phyloP scores from a whole-genome alignment of 2,113 vertebrate species.

The Atlantisia rogersi region DNA sequence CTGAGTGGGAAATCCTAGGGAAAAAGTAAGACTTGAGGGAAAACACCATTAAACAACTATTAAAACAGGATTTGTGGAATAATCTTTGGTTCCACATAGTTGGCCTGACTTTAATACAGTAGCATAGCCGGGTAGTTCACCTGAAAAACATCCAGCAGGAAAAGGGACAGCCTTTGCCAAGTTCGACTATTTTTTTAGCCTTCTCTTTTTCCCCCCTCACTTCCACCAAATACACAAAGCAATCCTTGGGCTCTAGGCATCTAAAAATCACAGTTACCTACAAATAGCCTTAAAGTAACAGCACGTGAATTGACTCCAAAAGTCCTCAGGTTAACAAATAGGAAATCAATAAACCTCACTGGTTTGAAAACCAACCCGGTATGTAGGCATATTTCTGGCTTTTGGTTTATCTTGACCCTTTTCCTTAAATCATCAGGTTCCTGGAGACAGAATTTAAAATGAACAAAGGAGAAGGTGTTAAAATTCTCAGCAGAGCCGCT shows the following conservation, averaged over 20 bases:
- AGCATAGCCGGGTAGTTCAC: constrained; percentile 21
- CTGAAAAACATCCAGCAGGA: constrained; percentile 57
- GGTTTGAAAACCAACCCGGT: background rate
- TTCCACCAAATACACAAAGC: constrained; percentile 13
- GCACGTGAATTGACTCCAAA: background rate
- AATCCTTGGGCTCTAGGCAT: background rate
- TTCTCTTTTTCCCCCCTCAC: background rate
- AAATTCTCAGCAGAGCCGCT: background rate
- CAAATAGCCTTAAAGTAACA: background rate
- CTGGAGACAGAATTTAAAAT: background rate
- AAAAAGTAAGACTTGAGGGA: constrained; percentile 19
- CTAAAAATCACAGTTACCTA: background rate
- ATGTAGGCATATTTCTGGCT: background rate
- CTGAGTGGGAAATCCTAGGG: background rate
- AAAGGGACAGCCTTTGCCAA: background rate
- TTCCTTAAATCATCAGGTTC: background rate
- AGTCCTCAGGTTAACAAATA: background rate
- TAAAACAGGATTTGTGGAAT: constrained; percentile 35
- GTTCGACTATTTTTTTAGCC: background rate
- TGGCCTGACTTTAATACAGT: constrained; percentile 24
- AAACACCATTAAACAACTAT: constrained; percentile 3
- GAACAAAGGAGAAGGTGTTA: background rate
- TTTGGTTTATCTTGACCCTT: background rate
- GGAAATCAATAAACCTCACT: background rate
- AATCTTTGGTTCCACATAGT: constrained; percentile 24